Evolutionary conservation across 2,113 vertebrate genomes (phyloP), one percentile per base, ranked within the genome.

Genomic region (Cairina moschata): DNA sequence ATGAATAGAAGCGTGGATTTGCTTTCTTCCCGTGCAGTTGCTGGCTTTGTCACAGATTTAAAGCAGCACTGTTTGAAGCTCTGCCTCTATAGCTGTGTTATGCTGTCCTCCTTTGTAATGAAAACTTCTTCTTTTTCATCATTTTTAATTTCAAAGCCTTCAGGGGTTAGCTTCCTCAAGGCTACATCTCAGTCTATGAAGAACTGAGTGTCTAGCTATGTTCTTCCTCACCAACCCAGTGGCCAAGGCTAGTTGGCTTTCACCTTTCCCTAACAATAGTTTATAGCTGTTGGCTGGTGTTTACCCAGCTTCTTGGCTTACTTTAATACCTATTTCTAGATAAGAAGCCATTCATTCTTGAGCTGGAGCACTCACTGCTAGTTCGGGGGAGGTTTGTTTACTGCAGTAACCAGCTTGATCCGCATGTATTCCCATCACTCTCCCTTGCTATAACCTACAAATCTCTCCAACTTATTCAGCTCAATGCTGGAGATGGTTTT

Each of bases 81-180:
- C 17, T 94, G 91, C 84, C 67, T 93, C 80, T 87, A 76, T 81
- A 58, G 72, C 80, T 60, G 59, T 68, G 81, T 52, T 95, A 10
- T 22, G 78, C 93, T 71, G 77, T 91, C 63, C 63, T 93, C 79
- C 77, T 96, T 91, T 94, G 96, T 88, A 78, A 95, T 72, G 92
- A 97, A 95, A 52, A 58, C 68, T 42, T 85, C 40, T 82, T 23
- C 66, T 63, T 95, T 96, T 97, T 83, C 88, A 93, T 97, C 22
- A 55, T 86, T 97, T 96, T 97, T 97, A 95, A 96, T 98, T 96
- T 96, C 93, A 92, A 93, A 97, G 79, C 84, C 77, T 63, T 68
- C 58, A 14, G 67, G 56, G 82, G 46, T n/a, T 96, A 77, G 50
- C 59, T 77, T 92, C 69, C 94, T 94, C 91, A 95, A 77, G 91